Base-by-base conservation (phyloP, 2,113 vertebrate species). In the Neopipo cinnamomea region DNA sequence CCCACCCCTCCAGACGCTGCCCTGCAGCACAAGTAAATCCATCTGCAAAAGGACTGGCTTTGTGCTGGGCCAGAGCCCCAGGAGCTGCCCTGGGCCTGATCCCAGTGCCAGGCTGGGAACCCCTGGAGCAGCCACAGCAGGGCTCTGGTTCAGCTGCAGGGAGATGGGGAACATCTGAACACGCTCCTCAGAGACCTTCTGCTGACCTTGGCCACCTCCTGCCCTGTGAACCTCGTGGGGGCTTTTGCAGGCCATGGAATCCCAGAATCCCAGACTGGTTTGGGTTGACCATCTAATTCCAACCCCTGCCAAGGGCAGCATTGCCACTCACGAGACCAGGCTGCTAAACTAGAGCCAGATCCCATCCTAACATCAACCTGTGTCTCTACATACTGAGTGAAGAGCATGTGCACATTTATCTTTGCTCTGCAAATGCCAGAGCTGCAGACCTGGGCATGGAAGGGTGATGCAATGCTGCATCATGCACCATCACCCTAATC, bases 211-310 rank as follows among this genome's bases (percentile, higher is more conserved):
- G 37, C 27, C 52, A 67, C 21, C 58, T 35, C 49, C 65, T 12
- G 44, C 4, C 17, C 33, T 1, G 1, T 2, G 41, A 83, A 23
- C 59, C 39, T 55, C 68, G 1, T 0, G 0, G 7, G 28, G 22
- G 58, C n/a, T 49, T 75, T 4, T 9, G 56, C 14, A 75, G 35
- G 30, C 23, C 49, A 50, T 6, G 14, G 49, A 27, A 50, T 50
- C 33, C 18, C 61, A 46, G 42, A 37, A 58, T 23, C 31, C 31
- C 37, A 16, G 14, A 27, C 18, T 18, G 31, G 35, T 18, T 28
- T 50, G 75, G 31, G 21, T 0, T 44, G 37, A 44, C 8, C 12
- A 4, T 5, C 30, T 5, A 28, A 50, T 33, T 35, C 27, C 58
- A 56, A 24, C 30, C 33, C 24, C 47, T 39, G 55, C 15, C 50